phyloP scores from a whole-genome alignment of 2,797 vertebrate genomes.

The Gephyroberyx darwinii region DNA sequence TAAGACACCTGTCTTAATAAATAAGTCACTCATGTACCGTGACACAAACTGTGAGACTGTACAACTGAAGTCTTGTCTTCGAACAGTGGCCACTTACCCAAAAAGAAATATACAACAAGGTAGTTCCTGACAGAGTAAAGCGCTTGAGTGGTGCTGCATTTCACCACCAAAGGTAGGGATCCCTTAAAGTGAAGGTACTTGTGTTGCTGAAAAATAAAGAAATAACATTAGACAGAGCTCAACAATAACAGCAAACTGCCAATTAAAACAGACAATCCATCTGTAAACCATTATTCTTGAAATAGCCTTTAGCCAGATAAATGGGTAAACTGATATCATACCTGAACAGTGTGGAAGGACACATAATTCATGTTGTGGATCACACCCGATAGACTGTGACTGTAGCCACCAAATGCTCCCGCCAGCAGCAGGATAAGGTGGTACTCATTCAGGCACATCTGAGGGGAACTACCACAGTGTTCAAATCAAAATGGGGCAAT shows the following conservation, averaged over 20 bases:
- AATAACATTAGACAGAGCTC: conserved; percentile 6
- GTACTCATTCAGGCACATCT: conserved; percentile 91
- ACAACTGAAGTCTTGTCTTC: neutral
- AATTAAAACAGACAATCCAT: neutral
- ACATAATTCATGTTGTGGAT: conserved; percentile 94
- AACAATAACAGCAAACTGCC: neutral
- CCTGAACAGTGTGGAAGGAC: conserved; percentile 92
- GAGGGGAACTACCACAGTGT: conserved; percentile 28
- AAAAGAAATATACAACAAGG: conserved; percentile 88
- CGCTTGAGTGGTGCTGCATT: conserved; percentile 89
- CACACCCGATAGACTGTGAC: conserved; percentile 90
- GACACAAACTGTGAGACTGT: neutral
- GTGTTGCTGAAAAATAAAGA: conserved; percentile 85
- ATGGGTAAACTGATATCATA: conserved; percentile 58
- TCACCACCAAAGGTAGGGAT: conserved; percentile 85
- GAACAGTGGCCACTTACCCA: conserved; percentile 83
- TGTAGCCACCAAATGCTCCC: conserved; percentile 92
- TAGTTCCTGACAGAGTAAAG: conserved; percentile 91
- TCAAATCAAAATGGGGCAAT: conserved; percentile 13
- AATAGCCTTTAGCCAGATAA: neutral
- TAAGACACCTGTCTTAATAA: neutral
- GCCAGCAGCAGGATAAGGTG: conserved; percentile 89
- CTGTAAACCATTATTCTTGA: neutral
- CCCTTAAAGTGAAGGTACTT: conserved; percentile 94
- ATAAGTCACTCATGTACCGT: neutral